Base-by-base conservation (phyloP, 1,140 invertebrate species). In the Oncopodura yosiiana region DNA sequence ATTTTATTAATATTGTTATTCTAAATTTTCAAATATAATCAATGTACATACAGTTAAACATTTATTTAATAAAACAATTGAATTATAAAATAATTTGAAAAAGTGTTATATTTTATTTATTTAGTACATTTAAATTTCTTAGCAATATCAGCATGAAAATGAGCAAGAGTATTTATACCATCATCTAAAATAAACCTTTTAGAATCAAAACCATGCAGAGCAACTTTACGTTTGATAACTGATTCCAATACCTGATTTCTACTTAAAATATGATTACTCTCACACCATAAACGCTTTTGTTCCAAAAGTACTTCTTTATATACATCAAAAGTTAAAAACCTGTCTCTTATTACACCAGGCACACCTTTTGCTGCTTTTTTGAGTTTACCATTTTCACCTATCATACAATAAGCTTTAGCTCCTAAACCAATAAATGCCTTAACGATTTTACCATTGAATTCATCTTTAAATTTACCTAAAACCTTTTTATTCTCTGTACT, bases 391-490 rank as follows among this genome's bases (percentile, higher is more conserved):
- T 57, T 49, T 23, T 61, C 34, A 39, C 63, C 38, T 58, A 50
- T 65, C 24, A 65, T 59, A 14, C 64, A 53, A 61, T 74, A 74
- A 59, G 72, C 67, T 66, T 76, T 76, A 18, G 68, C 54, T 51
- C 66, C 59, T 43, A 74, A 50, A 9, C 69, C 70, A 38, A 72
- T 51, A 67, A 69, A 75, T 62, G 70, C 65, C 6, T 42, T 56
- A 41, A 75, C 67, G 32, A 68, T 62, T 49, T 52, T 53, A 9
- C 69, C 69, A 57, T 65, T 67, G 19, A 64, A 63, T 65, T 77
- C 74, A 67, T 75, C 73, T 66, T 75, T 77, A 58, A 75, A 70
- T 65, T 73, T 69, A 4, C 74, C 72, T 4, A 72, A 21, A 3
- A 73, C 67, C 56, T 77, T 76, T 62, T 73, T 74, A 59, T 75